Evolutionary conservation across 2,797 vertebrate species (phyloP).

Genomic region (Sebastes trivittatus): DNA sequence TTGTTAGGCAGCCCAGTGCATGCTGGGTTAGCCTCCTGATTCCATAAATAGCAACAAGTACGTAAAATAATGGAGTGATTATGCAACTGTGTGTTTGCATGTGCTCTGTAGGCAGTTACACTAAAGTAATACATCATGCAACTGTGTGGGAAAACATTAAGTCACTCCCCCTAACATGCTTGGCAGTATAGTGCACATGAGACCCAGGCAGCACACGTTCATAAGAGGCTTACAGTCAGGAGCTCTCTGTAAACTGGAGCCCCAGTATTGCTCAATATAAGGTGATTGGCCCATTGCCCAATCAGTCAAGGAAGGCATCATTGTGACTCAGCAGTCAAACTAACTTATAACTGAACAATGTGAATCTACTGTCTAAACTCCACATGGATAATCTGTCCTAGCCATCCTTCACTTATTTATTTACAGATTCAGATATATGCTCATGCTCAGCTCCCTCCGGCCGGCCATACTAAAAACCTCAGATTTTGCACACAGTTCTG

Average conservation of each 20-base stretch:
- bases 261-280: constrained; percentile 12
- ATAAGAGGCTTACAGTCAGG: constrained; percentile 19
- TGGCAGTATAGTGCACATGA: neutral
- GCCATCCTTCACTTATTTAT: neutral
- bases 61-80: neutral
- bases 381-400: neutral
- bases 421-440: neutral
- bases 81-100: neutral
- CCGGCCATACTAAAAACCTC: neutral
- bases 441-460: neutral
- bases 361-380: neutral
- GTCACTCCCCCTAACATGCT: neutral
- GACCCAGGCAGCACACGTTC: neutral
- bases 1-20: neutral
- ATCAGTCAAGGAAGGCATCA: constrained; percentile 11
- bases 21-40: neutral
- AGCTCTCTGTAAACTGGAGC: neutral
- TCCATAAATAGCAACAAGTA: neutral
- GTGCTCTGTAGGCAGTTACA: neutral
- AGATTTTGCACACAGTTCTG: neutral
- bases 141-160: neutral
- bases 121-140: neutral
- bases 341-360: neutral
- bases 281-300: neutral
- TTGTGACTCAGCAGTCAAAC: constrained; percentile 29